Conservation (phyloP, 1,140 invertebrate species). For the Cherax destructor region DNA sequence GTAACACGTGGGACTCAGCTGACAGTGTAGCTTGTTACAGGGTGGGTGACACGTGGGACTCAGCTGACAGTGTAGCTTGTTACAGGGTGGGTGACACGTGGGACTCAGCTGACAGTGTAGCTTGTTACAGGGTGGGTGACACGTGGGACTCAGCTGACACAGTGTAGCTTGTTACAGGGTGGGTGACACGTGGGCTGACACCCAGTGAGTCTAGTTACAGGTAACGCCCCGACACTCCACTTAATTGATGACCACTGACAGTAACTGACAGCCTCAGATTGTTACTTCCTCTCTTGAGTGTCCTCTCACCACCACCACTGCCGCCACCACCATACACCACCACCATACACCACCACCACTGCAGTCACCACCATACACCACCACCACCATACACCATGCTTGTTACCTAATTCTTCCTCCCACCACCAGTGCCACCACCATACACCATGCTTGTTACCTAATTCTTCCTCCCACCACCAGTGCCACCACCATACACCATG, state of each 20-base stretch:
- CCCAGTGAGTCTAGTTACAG: not conserved
- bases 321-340: no score
- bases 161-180: no score
- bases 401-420: not conserved
- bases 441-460: not conserved
- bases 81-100: no score
- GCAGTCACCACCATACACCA: no score
- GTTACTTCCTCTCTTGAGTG: not conserved
- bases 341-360: not conserved
- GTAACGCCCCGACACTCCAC: not conserved
- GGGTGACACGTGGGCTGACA: no score
- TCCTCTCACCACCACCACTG: not conserved
- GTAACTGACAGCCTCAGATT: not conserved
- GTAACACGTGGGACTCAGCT: no score
- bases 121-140: no score
- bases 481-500: not conserved
- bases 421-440: not conserved
- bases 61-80: no score
- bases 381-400: not conserved
- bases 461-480: not conserved
- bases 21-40: no score
- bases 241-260: slow-evolving; percentile 12
- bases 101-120: no score
- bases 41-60: no score
- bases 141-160: no score